phyloP scores from a whole-genome alignment of 2,888 invertebrate species.

The Metalampra italica region DNA sequence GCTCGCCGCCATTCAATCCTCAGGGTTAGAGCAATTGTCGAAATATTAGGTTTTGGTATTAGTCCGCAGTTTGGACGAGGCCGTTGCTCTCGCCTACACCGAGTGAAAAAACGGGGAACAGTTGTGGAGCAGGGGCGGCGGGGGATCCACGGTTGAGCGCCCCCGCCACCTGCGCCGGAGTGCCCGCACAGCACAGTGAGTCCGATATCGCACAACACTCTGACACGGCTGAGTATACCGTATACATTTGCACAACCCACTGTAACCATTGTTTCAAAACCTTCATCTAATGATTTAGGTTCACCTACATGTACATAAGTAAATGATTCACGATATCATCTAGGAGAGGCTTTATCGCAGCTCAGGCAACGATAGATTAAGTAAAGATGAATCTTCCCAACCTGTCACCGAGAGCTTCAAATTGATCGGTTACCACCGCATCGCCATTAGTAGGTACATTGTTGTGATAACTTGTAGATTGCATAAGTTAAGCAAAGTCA shows the following conservation, averaged over 20 bases:
- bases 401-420: background rate
- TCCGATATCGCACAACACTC: conserved; percentile 32
- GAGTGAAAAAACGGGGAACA: conserved; percentile 61
- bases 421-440: background rate
- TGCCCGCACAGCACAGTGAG: conserved; percentile 17
- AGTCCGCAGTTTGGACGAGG: conserved; percentile 40
- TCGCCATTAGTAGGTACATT: background rate
- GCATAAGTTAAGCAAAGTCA: conserved; percentile 6
- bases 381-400: background rate
- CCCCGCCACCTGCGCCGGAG: conserved; percentile 50
- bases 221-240: conserved; percentile 1
- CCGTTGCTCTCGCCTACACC: conserved; percentile 59
- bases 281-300: background rate
- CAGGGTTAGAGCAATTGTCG: conserved; percentile 29
- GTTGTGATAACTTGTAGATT: background rate
- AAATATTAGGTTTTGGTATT: conserved; percentile 28
- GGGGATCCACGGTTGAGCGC: conserved; percentile 72
- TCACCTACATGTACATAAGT: too few relatives aligned
- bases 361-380: background rate
- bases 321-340: background rate
- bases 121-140: conserved; percentile 46
- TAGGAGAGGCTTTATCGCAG: background rate
- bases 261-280: conserved; percentile 8
- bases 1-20: conserved; percentile 14
- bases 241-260: conserved; percentile 13